Conservation (phyloP, 1,140 invertebrate species). For the Cydia strobilella region DNA sequence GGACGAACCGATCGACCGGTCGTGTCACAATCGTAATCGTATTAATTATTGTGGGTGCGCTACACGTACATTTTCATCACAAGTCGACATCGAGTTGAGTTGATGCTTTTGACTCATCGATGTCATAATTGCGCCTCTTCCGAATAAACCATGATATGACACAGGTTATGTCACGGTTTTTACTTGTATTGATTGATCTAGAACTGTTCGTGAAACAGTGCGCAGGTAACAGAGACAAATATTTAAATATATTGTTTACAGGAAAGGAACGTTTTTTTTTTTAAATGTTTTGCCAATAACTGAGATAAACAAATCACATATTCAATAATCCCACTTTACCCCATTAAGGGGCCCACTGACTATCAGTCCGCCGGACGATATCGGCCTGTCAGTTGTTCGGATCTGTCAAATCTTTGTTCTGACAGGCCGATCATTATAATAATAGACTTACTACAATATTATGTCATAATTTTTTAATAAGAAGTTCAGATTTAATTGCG, state of each 20-base stretch:
- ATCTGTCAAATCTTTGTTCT: too few species aligned
- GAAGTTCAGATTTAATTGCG: background rate
- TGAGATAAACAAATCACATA: too few species aligned
- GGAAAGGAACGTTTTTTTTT: too few species aligned
- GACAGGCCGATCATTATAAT: too few species aligned
- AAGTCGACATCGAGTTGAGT: background rate
- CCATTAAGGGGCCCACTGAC: too few species aligned
- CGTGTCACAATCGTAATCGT: conserved; percentile 20
- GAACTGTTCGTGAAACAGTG: background rate
- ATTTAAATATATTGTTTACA: too few species aligned
- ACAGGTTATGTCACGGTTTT: background rate
- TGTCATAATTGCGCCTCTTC: conserved; percentile 16
- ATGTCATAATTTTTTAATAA: background rate
- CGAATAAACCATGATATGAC: conserved; percentile 8
- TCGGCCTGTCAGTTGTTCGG: too few species aligned
- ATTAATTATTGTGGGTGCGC: conserved; percentile 26
- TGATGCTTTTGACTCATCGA: conserved; percentile 6
- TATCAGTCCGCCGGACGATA: too few species aligned
- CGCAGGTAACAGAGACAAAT: too few species aligned
- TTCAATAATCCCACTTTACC: too few species aligned
- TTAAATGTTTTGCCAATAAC: too few species aligned
- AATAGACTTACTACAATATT: too few species aligned
- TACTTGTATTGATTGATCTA: background rate
- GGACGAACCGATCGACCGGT: conserved; percentile 21
- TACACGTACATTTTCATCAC: conserved; percentile 27